Evolutionary conservation across 2,113 vertebrate species (phyloP).

Genomic region (Oceanodroma tethys): DNA sequence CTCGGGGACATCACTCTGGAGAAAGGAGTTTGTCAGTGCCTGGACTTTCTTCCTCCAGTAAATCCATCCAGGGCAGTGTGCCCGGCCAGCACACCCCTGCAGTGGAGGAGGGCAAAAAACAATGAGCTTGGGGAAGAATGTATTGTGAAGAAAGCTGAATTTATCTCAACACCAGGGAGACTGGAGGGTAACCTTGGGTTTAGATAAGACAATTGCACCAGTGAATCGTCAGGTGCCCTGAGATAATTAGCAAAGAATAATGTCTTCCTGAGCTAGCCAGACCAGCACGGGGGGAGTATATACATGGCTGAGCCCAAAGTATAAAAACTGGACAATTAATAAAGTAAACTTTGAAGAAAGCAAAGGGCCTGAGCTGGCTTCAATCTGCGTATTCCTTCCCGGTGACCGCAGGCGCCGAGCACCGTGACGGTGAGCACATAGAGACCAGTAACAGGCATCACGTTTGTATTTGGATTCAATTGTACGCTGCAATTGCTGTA

Average conservation of each 20-base stretch:
- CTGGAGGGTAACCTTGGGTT: neutral
- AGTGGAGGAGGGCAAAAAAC: neutral
- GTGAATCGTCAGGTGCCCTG: neutral
- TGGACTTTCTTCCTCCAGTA: neutral
- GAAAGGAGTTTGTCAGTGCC: neutral
- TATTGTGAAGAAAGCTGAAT: neutral
- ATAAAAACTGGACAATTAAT: neutral
- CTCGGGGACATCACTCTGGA: neutral
- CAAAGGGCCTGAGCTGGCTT: neutral
- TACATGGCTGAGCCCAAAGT: neutral
- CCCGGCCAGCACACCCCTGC: neutral
- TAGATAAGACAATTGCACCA: neutral
- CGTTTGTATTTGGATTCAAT: neutral
- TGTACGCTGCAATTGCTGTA: neutral
- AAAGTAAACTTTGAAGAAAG: neutral
- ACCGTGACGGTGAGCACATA: fast-evolving
- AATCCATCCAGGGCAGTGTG: neutral
- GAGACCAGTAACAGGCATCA: neutral
- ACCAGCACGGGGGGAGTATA: fast-evolving
- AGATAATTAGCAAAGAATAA: neutral
- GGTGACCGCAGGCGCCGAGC: fast-evolving
- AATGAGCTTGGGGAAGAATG: neutral
- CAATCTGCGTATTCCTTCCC: neutral
- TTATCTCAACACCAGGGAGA: neutral
- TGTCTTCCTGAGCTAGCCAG: neutral